Base-by-base conservation (phyloP, 2,888 invertebrate genomes). In the Limnephilus lunatus region DNA sequence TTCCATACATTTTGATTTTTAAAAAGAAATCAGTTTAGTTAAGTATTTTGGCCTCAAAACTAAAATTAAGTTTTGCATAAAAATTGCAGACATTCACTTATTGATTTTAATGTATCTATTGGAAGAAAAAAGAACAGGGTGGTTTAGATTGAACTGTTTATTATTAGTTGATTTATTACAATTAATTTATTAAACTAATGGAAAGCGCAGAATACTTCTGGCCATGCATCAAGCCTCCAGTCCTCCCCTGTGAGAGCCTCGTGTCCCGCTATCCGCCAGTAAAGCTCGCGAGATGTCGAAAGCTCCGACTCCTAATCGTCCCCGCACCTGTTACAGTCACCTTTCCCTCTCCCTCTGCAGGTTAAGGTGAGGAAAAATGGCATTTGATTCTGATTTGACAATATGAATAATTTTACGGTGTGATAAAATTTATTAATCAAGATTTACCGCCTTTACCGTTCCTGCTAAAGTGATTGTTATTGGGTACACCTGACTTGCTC, bases 241-340 rank as follows among this genome's bases (percentile, higher is more conserved):
- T 68, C 68, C 68, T 2, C 68, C 25, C 68, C 68, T 68, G 68
- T 7, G 9, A 83, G 85, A 92, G 32, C 90, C 91, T 3, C 15
- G 48, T 48, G 48, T 15, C 48, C 48, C 48, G 48, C 15, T 11
- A 14, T 15, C 83, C 83, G 83, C 92, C 91, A 91, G 93, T 91
- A 85, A 92, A 90, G 90, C 90, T 91, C 89, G 89, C 85, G 68
- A 90, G 93, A 92, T 92, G 87, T 85, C 91, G 92, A 93, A 91
- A 92, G 90, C 90, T 82, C 82, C 93, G 92, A 80, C 81, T 87
- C 91, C 88, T 93, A 93, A 93, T 93, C 93, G 93, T 88, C 92
- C 81, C 48, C 83, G 91, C 93, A 93, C 93, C 93, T 93, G 93
- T 93, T 93, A 93, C 93, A 48, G 86, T 30, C 44, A 30, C 35